Evolutionary conservation across 2,113 vertebrate genomes (phyloP), one percentile per base, ranked within the genome.

Genomic region (Xiphophorus couchianus): DNA sequence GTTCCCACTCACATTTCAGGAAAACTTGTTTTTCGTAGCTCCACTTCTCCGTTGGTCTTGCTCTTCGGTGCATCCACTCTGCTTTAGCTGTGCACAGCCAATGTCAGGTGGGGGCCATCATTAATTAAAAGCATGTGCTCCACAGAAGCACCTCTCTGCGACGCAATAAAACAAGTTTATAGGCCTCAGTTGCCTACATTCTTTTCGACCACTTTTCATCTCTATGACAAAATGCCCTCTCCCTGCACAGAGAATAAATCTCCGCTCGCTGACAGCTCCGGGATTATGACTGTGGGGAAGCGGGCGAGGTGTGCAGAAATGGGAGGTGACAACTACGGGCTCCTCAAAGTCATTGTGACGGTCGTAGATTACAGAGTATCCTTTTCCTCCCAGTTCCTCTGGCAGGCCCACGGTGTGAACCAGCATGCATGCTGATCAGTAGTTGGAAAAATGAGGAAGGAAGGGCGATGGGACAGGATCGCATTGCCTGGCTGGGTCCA

Each of bases 121-220:
- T 95, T 93, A 91, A 93, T 94, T 94, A 93, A 92, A 91, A 88
- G 81, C 90, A 87, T 84, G 88, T 88, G 91, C 82, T 93, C 71
- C 44, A 37, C 44, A 39, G 87, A 92, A 87, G 88, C 73, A 51
- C 73, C 87, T 85, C 84, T 80, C 91, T 81, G 82, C 69, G 66
- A 86, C 39, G 90, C 88, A 86, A 94, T 95, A 93, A 95, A 95
- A 87, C 89, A 93, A 30, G 63, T 94, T 94, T 94, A 94, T 94
- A 81, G 92, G 66, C 70, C 86, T 90, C 87, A n/a, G 73, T 84
- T 91, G 90, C 89, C 84, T 90, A 84, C 81, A 80, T 91, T 90
- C 90, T 87, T 91, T 93, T 80, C 25, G 70, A 73, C 82, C 84
- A 90, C 91, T 93, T 94, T 92, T 94, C 93, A 92, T 92, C 89